A percentile compares a stretch with the other conserved stretches of the same genome.
Evolutionary conservation across 2,113 vertebrate genomes (phyloP).

Genomic region (Campylomormyrus tamandua): DNA sequence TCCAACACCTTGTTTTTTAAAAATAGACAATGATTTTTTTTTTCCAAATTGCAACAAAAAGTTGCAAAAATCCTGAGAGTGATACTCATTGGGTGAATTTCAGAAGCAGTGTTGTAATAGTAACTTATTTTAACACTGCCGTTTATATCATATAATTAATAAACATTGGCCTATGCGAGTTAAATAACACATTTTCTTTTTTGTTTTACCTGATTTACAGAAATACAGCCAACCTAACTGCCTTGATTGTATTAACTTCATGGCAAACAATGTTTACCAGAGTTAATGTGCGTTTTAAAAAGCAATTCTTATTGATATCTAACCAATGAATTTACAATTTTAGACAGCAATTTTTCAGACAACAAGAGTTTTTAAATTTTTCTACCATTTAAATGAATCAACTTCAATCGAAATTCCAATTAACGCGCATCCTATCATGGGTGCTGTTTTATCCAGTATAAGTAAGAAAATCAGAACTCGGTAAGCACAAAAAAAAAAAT

Average conservation of each 20-base stretch:
- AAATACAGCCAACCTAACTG: neutral
- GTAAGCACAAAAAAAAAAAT: too few relatives aligned
- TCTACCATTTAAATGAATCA: too few relatives aligned
- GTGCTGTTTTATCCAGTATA: too few relatives aligned
- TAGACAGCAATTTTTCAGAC: neutral
- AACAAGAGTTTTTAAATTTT: neutral
- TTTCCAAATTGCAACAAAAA: neutral
- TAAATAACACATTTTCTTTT: neutral
- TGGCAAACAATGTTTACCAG: neutral
- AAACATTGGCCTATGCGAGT: neutral
- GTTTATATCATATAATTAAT: neutral
- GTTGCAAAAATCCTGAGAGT: neutral
- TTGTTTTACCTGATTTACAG: neutral
- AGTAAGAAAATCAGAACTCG: too few relatives aligned
- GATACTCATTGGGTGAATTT: neutral
- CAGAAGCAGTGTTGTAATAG: neutral
- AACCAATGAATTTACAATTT: neutral
- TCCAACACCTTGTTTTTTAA: neutral
- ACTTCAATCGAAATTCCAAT: neutral
- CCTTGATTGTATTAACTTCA: neutral
- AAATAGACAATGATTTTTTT: neutral
- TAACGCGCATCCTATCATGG: neutral
- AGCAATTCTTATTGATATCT: neutral
- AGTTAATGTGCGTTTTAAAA: neutral
- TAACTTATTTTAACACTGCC: neutral